A percentile compares a stretch with the other conserved stretches of the same genome.
Conservation (phyloP, 2,113 vertebrate species). For the Spilogale gracilis region DNA sequence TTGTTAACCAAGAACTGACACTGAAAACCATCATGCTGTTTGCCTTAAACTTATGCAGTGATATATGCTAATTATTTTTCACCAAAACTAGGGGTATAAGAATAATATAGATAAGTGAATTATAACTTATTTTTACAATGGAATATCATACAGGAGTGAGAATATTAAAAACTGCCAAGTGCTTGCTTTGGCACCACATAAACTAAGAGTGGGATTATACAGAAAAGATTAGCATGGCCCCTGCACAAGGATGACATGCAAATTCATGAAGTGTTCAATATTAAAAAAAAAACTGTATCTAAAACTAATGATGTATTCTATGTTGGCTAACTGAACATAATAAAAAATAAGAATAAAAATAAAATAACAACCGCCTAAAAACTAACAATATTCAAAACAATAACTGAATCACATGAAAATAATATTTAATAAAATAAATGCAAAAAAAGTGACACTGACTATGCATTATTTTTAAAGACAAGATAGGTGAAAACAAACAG, state of each 20-base stretch:
- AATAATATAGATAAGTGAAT: not conserved
- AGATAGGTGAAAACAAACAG: constrained; percentile 6
- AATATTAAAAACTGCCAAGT: not conserved
- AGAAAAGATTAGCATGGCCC: too few relatives aligned
- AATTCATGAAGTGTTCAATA: too few relatives aligned
- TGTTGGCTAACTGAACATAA: too few relatives aligned
- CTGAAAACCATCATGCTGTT: not conserved
- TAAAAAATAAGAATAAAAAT: too few relatives aligned
- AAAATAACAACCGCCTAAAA: not conserved
- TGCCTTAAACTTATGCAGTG: not conserved
- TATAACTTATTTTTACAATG: not conserved
- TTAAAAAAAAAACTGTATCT: too few relatives aligned
- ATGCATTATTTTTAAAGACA: constrained; percentile 37
- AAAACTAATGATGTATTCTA: too few relatives aligned
- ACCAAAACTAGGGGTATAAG: not conserved
- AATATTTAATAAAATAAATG: not conserved
- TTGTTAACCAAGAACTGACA: constrained; percentile 43
- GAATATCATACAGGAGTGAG: not conserved
- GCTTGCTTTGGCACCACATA: too few relatives aligned
- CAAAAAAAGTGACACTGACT: not conserved
- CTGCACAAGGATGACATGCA: too few relatives aligned
- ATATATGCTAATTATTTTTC: not conserved
- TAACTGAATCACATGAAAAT: not conserved
- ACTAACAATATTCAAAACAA: not conserved
- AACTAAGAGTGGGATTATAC: too few relatives aligned